phyloP scores from a whole-genome alignment of 2,888 invertebrate species.

The Sinopyrophorus schimmeli region DNA sequence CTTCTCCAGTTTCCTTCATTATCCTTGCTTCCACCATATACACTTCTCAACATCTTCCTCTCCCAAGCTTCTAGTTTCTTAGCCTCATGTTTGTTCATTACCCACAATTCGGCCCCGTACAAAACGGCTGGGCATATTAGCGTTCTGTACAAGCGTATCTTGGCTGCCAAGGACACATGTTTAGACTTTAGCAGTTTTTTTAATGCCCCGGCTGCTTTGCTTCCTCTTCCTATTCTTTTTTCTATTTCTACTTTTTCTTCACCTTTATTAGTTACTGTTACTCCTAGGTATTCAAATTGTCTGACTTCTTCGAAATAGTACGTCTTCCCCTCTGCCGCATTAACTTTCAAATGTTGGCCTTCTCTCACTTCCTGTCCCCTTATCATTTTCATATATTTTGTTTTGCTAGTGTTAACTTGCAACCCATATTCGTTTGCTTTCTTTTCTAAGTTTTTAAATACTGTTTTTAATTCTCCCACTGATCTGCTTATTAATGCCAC shows the following conservation, averaged over 20 bases:
- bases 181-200: constrained; percentile 11
- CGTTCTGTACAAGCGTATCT: constrained; percentile 12
- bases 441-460: constrained; percentile 6
- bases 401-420: not conserved
- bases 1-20: constrained; percentile 9
- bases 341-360: constrained; percentile 1
- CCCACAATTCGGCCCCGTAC: constrained; percentile 12
- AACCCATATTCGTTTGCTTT: not conserved
- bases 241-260: constrained; percentile 4
- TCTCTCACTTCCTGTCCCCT: constrained; percentile 3
- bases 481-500: not conserved
- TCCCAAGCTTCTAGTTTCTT: constrained; percentile 21
- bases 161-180: constrained; percentile 12
- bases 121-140: constrained; percentile 5
- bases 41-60: constrained; percentile 15
- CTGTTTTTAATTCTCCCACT: not conserved
- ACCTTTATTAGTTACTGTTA: not conserved
- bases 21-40: constrained; percentile 14
- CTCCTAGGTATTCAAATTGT: constrained; percentile 2
- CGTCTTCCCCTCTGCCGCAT: constrained; percentile 5
- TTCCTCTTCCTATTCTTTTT: constrained; percentile 2
- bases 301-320: constrained; percentile 5
- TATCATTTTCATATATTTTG: constrained; percentile 6
- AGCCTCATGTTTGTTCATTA: constrained; percentile 11
- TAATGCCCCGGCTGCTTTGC: not conserved